Evolutionary conservation across 2,888 invertebrate species (phyloP), one percentile per base, ranked within the genome.

Genomic region (Scelioninae gen. 1): DNA sequence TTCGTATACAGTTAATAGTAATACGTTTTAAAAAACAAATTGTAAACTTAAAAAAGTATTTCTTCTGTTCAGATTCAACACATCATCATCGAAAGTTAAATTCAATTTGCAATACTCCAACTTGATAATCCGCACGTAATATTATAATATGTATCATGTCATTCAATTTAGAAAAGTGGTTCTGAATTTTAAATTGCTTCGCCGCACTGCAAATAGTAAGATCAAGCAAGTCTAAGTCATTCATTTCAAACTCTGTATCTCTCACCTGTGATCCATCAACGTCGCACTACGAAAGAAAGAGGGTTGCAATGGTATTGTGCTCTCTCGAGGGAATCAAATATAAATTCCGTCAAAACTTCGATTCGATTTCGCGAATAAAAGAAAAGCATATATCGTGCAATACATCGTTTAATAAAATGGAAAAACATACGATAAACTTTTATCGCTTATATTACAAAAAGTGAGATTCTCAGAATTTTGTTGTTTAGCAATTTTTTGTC

Each of bases 291-390:
- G 66, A 74, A 66, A 79, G 72, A 65, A 72, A 51, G 72, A 62
- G 72, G 60, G 58, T 66, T 58, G 60, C 71, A 60, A 58, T 40
- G 55, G 79, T 51, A 72, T 72, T 62, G 79, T 66, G 23, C 68
- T 53, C 56, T 62, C 75, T 56, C 72, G 5, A 11, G 80, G 63
- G 80, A 80, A 74, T 80, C 80, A 74, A 74, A 80, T 80, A 80
- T 80, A 74, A 80, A 80, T 80, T 80, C 80, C 68, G 66, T 80
- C 80, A 80, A 80, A 80, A 80, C 74, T 80, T 80, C 58, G 58
- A 80, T 80, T 80, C 80, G 80, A 74, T 80, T 80, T 74, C 74
- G 68, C 74, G 65, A 68, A 80, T 74, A 68, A 68, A 80, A 74
- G 80, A 80, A 80, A 80, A 60, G 55, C 69, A 63, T 68, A 69